phyloP scores from a whole-genome alignment of 2,888 invertebrate species.

The Papilio gigon region DNA sequence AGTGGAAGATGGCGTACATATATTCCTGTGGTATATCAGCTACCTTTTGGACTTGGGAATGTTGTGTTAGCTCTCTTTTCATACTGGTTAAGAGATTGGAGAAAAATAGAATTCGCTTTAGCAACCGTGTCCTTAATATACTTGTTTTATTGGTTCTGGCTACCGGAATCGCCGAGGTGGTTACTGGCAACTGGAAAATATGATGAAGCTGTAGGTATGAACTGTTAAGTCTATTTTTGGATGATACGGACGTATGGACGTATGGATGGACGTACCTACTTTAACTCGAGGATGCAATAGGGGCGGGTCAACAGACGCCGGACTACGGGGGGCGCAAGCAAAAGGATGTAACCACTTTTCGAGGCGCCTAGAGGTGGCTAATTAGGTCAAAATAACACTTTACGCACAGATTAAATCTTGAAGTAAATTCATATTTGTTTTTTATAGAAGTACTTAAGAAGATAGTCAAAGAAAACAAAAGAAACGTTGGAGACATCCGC shows the following conservation, averaged over 20 bases:
- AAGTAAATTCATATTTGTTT: slow-evolving; percentile 22
- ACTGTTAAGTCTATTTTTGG: not conserved
- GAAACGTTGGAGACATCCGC: slow-evolving; percentile 48
- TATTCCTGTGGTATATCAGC: slow-evolving; percentile 84
- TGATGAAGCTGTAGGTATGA: slow-evolving; percentile 71
- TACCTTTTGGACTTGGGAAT: slow-evolving; percentile 84
- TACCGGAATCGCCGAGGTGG: slow-evolving; percentile 86
- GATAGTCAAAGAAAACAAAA: slow-evolving; percentile 62
- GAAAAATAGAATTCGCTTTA: slow-evolving; percentile 81
- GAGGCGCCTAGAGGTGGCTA: too few relatives aligned
- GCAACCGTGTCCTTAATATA: slow-evolving; percentile 78
- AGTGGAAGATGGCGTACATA: slow-evolving; percentile 84
- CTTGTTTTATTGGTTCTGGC: slow-evolving; percentile 72
- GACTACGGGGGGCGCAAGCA: too few relatives aligned
- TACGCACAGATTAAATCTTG: not conserved
- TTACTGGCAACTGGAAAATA: slow-evolving; percentile 79
- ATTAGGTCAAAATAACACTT: too few relatives aligned
- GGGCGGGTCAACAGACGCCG: too few relatives aligned
- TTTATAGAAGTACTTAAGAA: slow-evolving; percentile 60
- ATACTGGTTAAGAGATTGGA: slow-evolving; percentile 84
- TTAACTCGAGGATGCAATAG: too few relatives aligned
- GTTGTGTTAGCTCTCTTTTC: slow-evolving; percentile 82
- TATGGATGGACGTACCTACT: too few relatives aligned
- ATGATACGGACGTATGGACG: too few relatives aligned
- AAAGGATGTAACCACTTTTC: too few relatives aligned